Evolutionary conservation across 1,140 invertebrate species (phyloP), one percentile per base, ranked within the genome.

Genomic region (Brachionus calyciflorus): DNA sequence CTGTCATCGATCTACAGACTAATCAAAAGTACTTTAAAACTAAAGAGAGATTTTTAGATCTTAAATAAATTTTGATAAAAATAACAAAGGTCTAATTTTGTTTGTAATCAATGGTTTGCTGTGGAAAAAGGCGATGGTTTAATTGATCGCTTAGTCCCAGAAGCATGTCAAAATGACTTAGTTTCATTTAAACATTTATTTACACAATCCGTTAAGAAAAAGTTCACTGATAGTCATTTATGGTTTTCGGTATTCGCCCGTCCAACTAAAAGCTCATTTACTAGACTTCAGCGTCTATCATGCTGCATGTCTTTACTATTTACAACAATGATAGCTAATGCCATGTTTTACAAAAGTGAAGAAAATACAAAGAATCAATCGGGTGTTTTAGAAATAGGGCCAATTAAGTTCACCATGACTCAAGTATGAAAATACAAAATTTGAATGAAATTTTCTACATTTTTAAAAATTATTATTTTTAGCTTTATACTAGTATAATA

Each of bases 311-410:
- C 82, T 0, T 79, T 85, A 17, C 79, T 85, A 4, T 84, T 85
- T 68, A 80, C 83, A 17, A 85, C 83, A 9, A 86, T 86, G 85
- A 84, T 85, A 49, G 81, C 83, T 30, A 86, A 86, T 78, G 83
- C 82, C 76, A 85, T 86, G 84, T 86, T 81, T 79, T 86, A 84
- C 78, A 83, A 83, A 49, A 55, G 77, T 17, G 77, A 78, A 12
- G 60, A 77, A 48, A 73, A 73, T 21, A 24, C 37, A 30, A 40
- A 51, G 30, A 68, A 40, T 7, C 68, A 76, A 33, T 46, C 57
- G 2, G 57, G 55, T 9, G 76, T 65, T 24, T 10, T 77, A 4
- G 30, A 77, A 30, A 48, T 77, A 12, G 76, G 76, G 12, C 76
- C 76, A 9, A 33, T 77, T 7, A 46, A 60, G 26, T 63, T 77